phyloP scores from a whole-genome alignment of 1,140 invertebrate genomes.

The Drosophila insularis region DNA sequence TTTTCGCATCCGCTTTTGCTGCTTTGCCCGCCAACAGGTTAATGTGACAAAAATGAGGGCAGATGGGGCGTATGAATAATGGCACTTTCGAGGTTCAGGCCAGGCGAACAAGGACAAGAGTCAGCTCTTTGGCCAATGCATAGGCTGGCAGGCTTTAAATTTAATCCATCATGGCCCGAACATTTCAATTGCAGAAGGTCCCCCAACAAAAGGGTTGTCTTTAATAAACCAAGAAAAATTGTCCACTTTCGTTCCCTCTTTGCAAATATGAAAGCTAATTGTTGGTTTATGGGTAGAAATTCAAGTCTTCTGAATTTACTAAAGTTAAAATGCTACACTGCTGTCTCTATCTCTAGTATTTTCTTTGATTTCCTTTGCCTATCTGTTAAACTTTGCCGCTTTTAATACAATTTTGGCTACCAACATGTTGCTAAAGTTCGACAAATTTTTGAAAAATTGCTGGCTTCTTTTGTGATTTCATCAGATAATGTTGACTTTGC shows the following conservation, averaged over 20 bases:
- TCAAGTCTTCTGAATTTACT: too few relatives aligned
- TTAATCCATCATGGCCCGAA: neutral
- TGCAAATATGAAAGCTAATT: too few relatives aligned
- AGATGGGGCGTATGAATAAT: constrained; percentile 30
- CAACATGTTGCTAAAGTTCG: neutral
- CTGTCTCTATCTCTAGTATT: neutral
- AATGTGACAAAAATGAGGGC: constrained; percentile 42
- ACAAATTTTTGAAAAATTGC: neutral
- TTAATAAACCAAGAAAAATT: neutral
- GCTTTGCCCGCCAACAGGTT: constrained; percentile 65
- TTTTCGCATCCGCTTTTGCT: constrained; percentile 3
- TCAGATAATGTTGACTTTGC: neutral
- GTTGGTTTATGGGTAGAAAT: too few relatives aligned
- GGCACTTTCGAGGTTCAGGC: constrained; percentile 17
- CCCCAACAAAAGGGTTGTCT: too few relatives aligned
- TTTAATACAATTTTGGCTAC: neutral
- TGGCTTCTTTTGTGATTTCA: neutral
- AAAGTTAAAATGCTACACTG: neutral
- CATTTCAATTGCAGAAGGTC: too few relatives aligned
- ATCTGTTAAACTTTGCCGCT: neutral
- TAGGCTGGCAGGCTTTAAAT: neutral
- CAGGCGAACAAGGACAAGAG: neutral
- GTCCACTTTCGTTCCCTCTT: neutral
- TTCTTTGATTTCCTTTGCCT: neutral
- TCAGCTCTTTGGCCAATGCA: neutral